phyloP scores from a whole-genome alignment of 2,888 invertebrate genomes.

The Iselma pallidipennis region DNA sequence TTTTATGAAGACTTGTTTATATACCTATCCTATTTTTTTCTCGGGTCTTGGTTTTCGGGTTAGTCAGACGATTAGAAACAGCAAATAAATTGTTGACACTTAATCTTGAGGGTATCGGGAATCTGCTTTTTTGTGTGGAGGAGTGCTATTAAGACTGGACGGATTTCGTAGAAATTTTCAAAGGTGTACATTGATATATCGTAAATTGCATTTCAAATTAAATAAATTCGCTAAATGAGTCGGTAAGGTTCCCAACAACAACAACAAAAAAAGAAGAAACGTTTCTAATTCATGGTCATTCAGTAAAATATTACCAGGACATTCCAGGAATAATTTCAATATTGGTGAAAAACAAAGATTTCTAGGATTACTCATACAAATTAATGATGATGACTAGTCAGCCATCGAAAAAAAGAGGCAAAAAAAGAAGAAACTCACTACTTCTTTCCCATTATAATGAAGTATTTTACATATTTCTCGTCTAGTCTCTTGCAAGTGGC shows the following conservation, averaged over 20 bases:
- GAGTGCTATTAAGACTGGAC: background rate
- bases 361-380: background rate
- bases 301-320: background rate
- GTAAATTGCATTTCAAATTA: background rate
- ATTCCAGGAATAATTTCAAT: background rate
- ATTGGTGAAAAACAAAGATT: background rate
- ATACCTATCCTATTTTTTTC: no score
- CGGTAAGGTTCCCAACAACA: no score
- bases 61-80: conserved; percentile 13
- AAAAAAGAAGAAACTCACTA: no score
- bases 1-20: conserved; percentile 3
- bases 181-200: background rate
- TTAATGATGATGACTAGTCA: no score
- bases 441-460: no score
- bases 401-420: no score
- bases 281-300: no score
- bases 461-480: no score
- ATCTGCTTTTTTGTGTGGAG: background rate
- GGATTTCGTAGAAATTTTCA: background rate
- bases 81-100: conserved; percentile 11
- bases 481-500: no score
- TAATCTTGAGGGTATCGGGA: conserved; percentile 4
- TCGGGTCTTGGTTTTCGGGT: background rate
- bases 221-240: background rate
- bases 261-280: no score